A percentile compares a stretch with the other conserved stretches of the same genome.
These are phyloP conservation scores for Eubucco bourcierii DNA, from an alignment of 2,113 vertebrate genomes.

Conservation along the genomic window DNA sequence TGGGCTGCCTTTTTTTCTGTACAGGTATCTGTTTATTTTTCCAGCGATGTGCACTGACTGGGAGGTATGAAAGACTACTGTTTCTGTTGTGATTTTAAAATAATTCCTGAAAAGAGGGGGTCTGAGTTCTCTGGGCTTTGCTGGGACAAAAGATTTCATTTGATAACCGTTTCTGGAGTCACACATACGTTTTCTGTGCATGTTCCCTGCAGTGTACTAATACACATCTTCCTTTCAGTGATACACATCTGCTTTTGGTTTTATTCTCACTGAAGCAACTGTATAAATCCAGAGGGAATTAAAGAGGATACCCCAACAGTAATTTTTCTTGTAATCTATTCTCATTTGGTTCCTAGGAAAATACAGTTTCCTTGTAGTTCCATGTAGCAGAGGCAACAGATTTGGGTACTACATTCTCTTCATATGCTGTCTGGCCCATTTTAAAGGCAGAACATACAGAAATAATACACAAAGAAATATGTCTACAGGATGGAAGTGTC, in stretches of 20 bases:
- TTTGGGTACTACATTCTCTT: neutral
- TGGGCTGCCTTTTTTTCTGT: neutral
- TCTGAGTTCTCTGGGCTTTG: neutral
- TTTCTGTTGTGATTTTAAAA: conserved; percentile 7
- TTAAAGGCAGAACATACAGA: neutral
- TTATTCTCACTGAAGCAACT: conserved; percentile 33
- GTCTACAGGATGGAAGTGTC: neutral
- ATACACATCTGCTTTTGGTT: conserved; percentile 9
- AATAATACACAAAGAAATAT: neutral
- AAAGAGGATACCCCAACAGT: conserved; percentile 9
- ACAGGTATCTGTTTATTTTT: neutral
- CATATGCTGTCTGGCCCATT: neutral
- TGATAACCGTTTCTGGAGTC: neutral
- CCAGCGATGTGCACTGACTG: neutral
- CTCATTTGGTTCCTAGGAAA: neutral
- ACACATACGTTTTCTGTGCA: neutral
- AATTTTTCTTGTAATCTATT: conserved; percentile 46
- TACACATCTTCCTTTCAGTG: neutral
- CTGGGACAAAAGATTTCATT: neutral
- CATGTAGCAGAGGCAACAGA: neutral
- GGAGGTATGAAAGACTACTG: neutral
- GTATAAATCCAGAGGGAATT: conserved; percentile 37
- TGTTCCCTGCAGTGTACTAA: neutral
- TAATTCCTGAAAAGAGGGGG: neutral
- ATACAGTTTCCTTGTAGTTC: neutral